Conservation (phyloP, 2,888 invertebrate genomes). For the Eledona agricola region DNA sequence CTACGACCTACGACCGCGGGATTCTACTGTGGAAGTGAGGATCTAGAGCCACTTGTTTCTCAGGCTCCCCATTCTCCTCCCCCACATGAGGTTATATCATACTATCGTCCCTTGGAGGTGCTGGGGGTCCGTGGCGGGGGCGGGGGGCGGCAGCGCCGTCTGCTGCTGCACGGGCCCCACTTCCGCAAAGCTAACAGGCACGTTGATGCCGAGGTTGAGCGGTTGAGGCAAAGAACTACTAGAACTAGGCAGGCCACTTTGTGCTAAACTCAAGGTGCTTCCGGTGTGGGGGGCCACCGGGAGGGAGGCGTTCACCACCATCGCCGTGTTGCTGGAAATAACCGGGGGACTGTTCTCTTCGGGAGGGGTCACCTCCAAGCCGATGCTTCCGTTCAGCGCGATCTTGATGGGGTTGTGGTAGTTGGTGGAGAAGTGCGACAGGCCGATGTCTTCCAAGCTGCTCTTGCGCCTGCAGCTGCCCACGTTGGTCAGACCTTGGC, state of each 20-base stretch:
- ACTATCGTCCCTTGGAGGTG: conserved; percentile 90
- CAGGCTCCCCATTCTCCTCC: conserved; percentile 84
- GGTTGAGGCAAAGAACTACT: conserved; percentile 51
- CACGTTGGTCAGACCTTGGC: conserved; percentile 79
- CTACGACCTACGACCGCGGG: conserved; percentile 38
- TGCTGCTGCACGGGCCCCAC: conserved; percentile 51
- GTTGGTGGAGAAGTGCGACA: conserved; percentile 79
- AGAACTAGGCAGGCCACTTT: conserved; percentile 52
- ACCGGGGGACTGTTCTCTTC: conserved; percentile 68
- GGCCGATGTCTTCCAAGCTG: conserved; percentile 85
- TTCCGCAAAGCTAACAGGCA: conserved; percentile 54
- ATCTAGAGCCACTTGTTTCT: conserved; percentile 78
- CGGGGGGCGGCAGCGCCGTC: conserved; percentile 59
- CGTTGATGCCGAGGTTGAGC: conserved; percentile 55
- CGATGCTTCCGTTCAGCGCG: conserved; percentile 86
- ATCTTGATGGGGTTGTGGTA: conserved; percentile 83
- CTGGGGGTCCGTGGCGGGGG: conserved; percentile 68
- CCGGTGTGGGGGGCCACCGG: conserved; percentile 55
- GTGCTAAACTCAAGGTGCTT: conserved; percentile 57
- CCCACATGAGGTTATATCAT: conserved; percentile 95
- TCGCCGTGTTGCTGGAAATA: conserved; percentile 66
- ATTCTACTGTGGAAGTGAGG: conserved; percentile 61
- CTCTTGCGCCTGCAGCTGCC: conserved; percentile 76
- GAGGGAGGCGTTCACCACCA: conserved; percentile 63
- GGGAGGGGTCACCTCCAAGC: conserved; percentile 73